These are phyloP conservation scores for Polymixis lichenea DNA, from an alignment of 2,888 invertebrate species.

Conservation along the genomic window DNA sequence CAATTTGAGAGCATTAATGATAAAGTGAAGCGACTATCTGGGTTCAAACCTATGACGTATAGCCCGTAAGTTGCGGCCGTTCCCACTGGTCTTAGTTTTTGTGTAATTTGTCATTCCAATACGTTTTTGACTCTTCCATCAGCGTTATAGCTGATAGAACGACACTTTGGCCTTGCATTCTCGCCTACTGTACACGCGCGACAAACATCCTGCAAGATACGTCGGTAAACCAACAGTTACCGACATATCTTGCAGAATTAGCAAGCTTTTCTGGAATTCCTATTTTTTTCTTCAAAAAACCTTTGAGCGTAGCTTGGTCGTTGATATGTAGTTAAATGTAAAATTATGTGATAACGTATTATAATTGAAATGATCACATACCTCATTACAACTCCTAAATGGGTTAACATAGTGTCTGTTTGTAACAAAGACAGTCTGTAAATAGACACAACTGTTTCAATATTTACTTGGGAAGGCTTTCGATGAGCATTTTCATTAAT, in stretches of 20 bases:
- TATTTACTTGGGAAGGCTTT: background rate
- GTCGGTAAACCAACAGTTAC: too few relatives aligned
- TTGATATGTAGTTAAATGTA: background rate
- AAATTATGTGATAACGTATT: too few relatives aligned
- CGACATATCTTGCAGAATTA: too few relatives aligned
- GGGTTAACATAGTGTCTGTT: background rate
- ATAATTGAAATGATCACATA: background rate
- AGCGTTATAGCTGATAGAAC: too few relatives aligned
- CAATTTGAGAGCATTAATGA: too few relatives aligned
- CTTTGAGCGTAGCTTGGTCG: background rate
- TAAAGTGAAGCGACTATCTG: too few relatives aligned
- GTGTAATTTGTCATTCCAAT: background rate
- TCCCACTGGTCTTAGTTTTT: background rate
- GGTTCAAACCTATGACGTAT: too few relatives aligned
- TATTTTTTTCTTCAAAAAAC: background rate
- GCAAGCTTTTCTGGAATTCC: background rate
- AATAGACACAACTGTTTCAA: background rate
- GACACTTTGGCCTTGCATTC: background rate
- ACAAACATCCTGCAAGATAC: background rate
- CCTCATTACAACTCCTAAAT: background rate
- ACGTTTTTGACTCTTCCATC: background rate
- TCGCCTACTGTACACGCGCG: too few relatives aligned
- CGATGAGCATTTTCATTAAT: background rate
- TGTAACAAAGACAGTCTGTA: background rate
- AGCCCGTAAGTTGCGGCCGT: too few relatives aligned